Evolutionary conservation across 1,140 invertebrate species (phyloP), one percentile per base, ranked within the genome.

Genomic region (Megathymus violae): DNA sequence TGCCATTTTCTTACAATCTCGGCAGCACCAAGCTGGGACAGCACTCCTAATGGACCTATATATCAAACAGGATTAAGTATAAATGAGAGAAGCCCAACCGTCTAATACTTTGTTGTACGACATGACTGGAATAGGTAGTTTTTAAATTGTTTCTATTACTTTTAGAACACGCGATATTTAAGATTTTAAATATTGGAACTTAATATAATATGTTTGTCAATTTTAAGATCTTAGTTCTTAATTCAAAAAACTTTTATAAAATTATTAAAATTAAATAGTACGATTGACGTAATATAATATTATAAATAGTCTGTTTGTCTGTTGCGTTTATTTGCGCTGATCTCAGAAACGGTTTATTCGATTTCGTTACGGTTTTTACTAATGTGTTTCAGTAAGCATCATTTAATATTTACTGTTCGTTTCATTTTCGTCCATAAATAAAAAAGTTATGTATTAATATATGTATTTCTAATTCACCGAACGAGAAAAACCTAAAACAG

Each of bases 21-120:
- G 64, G 69, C 74, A 54, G 74, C 48, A 76, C 63, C 70, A 44
- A 65, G 70, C 69, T 69, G 69, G 76, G 76, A 78, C 80, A 77
- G 71, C 73, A 67, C 72, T 80, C 82, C 71, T 85, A 85, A 88
- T 88, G 79, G 78, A 69, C 76, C 82, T 77, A 88, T 88, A 85
- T 85, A 85, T 86, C 83, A 86, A 88, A 85, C 70, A 76, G 84
- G 83, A 88, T 88, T 87, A 85, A 79, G 67, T 82, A 78, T 80
- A 85, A 85, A 87, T 82, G 82, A 80, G 83, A 80, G 73, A 65
- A 77, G 71, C 76, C 68, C 74, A 74, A 69, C 75, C 68, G 76
- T 70, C 71, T 79, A 72, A 79, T 79, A 85, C 81, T 80, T 80
- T 80, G 76, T 83, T 79, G 73, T 79, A 70, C 75, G 74, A 77